Percentiles rank a stretch among this genome's conserved stretches.
These are phyloP conservation scores for Sebastes fasciatus DNA, from an alignment of 2,113 vertebrate species.

Conservation along the genomic window DNA sequence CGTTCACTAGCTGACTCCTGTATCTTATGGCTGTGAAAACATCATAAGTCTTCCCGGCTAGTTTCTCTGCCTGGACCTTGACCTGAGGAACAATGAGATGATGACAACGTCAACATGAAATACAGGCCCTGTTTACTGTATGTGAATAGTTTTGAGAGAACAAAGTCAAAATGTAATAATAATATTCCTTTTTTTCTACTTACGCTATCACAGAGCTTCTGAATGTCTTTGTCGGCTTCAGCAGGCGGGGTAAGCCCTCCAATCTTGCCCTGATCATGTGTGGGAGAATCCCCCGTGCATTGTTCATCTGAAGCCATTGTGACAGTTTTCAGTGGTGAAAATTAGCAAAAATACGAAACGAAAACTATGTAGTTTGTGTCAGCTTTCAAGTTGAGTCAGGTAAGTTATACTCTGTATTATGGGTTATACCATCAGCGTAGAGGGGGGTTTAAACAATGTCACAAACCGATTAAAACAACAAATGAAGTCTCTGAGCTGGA, in stretches of 20 bases:
- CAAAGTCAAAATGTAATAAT: no score
- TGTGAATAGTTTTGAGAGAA: rapidly evolving
- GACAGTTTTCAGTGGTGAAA: rapidly evolving
- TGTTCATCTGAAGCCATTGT: constrained; percentile 29
- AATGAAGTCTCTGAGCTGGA: neutral
- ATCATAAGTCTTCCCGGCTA: constrained; percentile 20
- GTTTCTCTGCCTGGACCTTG: constrained; percentile 74
- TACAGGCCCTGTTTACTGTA: neutral
- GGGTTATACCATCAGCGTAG: constrained; percentile 41
- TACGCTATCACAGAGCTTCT: constrained; percentile 81
- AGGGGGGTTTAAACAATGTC: neutral
- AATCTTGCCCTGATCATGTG: no score
- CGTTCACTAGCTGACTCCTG: constrained; percentile 83
- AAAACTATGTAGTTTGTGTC: rapidly evolving
- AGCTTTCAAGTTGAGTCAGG: neutral
- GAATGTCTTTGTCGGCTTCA: constrained; percentile 80
- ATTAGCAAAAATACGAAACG: rapidly evolving
- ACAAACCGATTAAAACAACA: neutral
- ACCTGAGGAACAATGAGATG: constrained; percentile 53
- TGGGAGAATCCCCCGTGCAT: no score
- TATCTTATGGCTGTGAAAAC: constrained; percentile 77
- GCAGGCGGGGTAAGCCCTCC: constrained; percentile 66
- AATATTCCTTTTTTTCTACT: constrained; percentile 48
- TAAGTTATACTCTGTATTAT: neutral
- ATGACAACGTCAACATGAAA: neutral